Evolutionary conservation across 2,888 invertebrate genomes (phyloP), one percentile per base, ranked within the genome.

Genomic region (Phymatocera aterrima): DNA sequence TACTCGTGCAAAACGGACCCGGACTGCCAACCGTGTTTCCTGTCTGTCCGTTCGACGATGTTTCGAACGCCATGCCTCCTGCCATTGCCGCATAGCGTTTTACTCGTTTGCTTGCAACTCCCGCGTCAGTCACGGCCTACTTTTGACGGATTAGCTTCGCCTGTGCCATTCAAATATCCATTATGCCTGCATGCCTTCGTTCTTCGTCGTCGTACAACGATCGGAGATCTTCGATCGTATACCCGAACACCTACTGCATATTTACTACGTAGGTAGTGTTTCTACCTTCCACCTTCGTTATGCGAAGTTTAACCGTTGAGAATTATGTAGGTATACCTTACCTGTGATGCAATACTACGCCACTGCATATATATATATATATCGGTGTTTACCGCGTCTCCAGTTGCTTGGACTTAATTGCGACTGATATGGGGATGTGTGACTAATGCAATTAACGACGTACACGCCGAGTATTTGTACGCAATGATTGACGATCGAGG

Each of bases 1-100:
- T 72, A 72, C 48, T 72, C 72, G 72, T 34, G 72, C 72, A 72
- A 72, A 72, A 72, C 72, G 72, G 51, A 72, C 48, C 51, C 51
- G 34, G 51, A n/a, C n/a, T n/a, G n/a, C n/a, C 8, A 72, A 72
- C 72, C 72, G 48, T 72, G 72, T 21, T 72, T 72, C 72, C 72
- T 72, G 72, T 72, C 72, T 72, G 51, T 68, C n/a, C n/a, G n/a
- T n/a, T n/a, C n/a, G n/a, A n/a, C n/a, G n/a, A n/a, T n/a, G n/a
- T n/a, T n/a, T n/a, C n/a, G n/a, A n/a, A n/a, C n/a, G n/a, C n/a
- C n/a, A n/a, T n/a, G n/a, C n/a, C n/a, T n/a, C n/a, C n/a, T n/a
- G n/a, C n/a, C n/a, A n/a, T 34, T 37, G 37, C 18, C 18, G 12
- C 24, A 51, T 51, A 43, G 43, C 15, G 72, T n/a, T 8, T 5